Conservation (phyloP, 2,888 invertebrate species). For the Operophtera brumata region DNA sequence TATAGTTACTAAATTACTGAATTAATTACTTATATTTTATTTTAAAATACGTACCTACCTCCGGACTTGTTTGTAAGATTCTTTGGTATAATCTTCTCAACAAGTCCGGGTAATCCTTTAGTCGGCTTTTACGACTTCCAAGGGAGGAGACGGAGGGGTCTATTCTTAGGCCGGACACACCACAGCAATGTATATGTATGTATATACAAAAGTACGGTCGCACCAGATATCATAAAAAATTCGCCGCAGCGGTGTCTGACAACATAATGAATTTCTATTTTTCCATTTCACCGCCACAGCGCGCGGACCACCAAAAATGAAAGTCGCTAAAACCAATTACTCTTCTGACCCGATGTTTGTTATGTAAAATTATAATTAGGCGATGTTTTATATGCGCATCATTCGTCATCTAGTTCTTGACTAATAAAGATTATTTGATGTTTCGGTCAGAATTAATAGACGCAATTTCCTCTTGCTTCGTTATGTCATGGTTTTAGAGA, state of each 20-base stretch:
- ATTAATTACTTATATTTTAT: no score
- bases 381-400: constrained; percentile 41
- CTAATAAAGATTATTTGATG: constrained; percentile 41
- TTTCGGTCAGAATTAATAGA: constrained; percentile 36
- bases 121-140: no score
- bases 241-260: neutral
- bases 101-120: no score
- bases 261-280: constrained; percentile 9
- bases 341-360: constrained; percentile 33
- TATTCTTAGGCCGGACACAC: no score
- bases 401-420: constrained; percentile 46
- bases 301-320: constrained; percentile 13
- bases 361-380: constrained; percentile 62
- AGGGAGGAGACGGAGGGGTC: no score
- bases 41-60: no score
- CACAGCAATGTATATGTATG: no score
- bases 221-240: neutral
- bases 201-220: no score
- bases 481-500: constrained; percentile 21
- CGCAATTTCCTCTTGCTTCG: constrained; percentile 40
- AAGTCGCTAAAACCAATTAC: constrained; percentile 9
- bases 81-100: no score
- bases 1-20: no score
- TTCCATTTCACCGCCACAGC: constrained; percentile 4
- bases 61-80: no score